A percentile compares a stretch with the other conserved stretches of the same genome.
Conservation (phyloP, 2,113 vertebrate genomes). For the Crotalus horridus region DNA sequence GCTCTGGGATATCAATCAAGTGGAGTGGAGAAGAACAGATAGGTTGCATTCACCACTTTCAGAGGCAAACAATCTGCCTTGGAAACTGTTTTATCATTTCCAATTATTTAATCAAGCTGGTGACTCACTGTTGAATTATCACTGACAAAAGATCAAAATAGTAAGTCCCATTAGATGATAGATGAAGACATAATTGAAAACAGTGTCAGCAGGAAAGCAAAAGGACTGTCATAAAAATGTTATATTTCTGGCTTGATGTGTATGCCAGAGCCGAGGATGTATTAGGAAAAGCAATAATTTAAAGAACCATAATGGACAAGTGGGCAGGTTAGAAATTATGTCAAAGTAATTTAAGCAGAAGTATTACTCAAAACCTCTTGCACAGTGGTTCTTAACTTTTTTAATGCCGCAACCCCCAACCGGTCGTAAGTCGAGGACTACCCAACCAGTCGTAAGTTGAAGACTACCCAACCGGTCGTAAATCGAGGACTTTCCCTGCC, state of each 20-base stretch:
- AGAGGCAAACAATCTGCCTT: background rate
- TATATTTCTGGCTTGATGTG: background rate
- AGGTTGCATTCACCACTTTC: background rate
- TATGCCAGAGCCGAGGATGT: background rate
- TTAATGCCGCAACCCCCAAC: no score
- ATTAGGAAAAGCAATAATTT: background rate
- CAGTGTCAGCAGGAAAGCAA: background rate
- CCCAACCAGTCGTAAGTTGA: no score
- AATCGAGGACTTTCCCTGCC: no score
- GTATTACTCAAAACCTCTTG: background rate
- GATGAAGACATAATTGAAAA: background rate
- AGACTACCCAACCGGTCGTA: no score
- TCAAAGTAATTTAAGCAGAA: background rate
- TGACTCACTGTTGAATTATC: background rate
- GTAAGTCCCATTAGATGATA: background rate
- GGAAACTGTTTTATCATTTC: background rate
- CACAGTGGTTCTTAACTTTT: no score
- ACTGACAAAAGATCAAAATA: background rate
- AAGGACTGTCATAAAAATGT: background rate
- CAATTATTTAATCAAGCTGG: background rate
- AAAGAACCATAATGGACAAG: background rate
- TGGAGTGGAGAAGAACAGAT: background rate
- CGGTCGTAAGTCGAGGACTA: no score
- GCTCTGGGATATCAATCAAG: background rate
- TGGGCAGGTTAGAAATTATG: background rate